Conservation (phyloP, 2,113 vertebrate genomes). For the Rhinopomastus cyanomelas region DNA sequence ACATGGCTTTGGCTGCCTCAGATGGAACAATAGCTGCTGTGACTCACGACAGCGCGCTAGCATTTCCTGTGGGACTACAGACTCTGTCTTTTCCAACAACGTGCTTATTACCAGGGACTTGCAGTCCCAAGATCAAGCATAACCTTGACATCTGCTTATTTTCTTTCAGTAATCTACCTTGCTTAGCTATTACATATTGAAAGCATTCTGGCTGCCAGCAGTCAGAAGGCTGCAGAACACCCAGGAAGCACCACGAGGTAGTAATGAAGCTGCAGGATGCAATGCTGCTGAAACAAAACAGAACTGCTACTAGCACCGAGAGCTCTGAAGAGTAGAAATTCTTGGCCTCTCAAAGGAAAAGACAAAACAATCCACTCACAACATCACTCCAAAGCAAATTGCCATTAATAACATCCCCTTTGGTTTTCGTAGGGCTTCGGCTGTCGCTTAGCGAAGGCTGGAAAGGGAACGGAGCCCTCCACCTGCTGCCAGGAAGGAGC, state of each 20-base stretch:
- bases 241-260: background rate
- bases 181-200: conserved; percentile 15
- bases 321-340: background rate
- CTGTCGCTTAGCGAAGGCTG: background rate
- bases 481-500: background rate
- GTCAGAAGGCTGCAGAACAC: background rate
- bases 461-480: background rate
- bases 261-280: background rate
- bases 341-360: background rate
- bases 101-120: conserved; percentile 40
- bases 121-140: background rate
- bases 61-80: background rate
- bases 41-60: background rate
- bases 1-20: background rate
- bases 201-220: background rate
- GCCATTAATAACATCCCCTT: background rate
- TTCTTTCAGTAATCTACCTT: conserved; percentile 25
- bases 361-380: background rate
- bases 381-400: background rate
- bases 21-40: conserved; percentile 21
- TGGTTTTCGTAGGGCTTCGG: background rate
- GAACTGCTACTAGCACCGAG: background rate
- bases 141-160: conserved; percentile 58
- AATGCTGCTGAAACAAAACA: background rate
- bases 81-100: background rate